phyloP scores from a whole-genome alignment of 2,888 invertebrate species.

The Capitulum mitella region DNA sequence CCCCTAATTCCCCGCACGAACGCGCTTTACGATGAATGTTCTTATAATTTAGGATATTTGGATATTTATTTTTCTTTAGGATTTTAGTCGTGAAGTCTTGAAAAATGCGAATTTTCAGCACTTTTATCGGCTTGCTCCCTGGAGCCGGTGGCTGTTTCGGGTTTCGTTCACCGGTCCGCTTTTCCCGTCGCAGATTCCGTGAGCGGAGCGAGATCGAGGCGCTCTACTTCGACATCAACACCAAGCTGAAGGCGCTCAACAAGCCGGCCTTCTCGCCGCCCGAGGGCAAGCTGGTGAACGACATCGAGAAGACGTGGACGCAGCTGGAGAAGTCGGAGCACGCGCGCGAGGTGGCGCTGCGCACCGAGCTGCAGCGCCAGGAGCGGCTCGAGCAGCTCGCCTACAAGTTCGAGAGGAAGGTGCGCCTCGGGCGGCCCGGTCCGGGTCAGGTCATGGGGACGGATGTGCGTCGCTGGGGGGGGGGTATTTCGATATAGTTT shows the following conservation, averaged over 20 bases:
- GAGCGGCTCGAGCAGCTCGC: constrained; percentile 90
- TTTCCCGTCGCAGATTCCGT: no score
- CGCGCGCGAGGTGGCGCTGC: constrained; percentile 79
- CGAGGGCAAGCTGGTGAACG: constrained; percentile 67
- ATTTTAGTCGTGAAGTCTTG: no score
- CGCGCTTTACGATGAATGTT: no score
- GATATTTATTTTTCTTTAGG: no score
- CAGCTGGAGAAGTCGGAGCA: constrained; percentile 88
- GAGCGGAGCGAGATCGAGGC: constrained; percentile 97
- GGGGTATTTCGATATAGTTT: no score
- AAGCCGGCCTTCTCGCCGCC: constrained; percentile 64
- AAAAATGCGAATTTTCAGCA: no score
- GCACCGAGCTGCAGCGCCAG: constrained; percentile 83
- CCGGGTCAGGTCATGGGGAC: no score
- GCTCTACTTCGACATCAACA: constrained; percentile 88
- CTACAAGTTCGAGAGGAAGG: constrained; percentile 91
- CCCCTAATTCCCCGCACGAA: no score
- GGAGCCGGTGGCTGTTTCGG: no score
- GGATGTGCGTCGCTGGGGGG: background rate
- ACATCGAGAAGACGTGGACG: constrained; percentile 93
- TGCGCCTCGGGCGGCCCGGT: constrained; percentile 39
- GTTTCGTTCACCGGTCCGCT: no score
- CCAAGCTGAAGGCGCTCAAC: constrained; percentile 81
- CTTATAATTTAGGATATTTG: no score
- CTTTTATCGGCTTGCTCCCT: no score